phyloP scores from a whole-genome alignment of 2,888 invertebrate genomes.

The Synanthedon andrenaeformis region DNA sequence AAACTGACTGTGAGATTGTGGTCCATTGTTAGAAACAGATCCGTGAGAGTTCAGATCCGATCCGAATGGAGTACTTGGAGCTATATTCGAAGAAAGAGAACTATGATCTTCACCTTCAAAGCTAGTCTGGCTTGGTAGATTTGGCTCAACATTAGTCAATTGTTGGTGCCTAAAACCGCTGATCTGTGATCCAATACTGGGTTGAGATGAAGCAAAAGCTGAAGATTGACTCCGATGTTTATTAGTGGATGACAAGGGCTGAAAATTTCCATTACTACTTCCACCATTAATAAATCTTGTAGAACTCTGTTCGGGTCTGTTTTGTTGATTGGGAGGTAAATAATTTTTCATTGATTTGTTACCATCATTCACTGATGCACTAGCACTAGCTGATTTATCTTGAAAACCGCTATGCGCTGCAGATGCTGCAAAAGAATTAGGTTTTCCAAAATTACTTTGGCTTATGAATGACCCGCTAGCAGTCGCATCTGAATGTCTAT shows the following conservation, averaged over 20 bases:
- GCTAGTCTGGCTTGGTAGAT: conserved; percentile 1
- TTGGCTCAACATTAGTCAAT: not conserved
- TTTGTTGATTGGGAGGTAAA: conserved; percentile 19
- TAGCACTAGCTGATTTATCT: conserved; percentile 7
- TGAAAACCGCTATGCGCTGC: conserved; percentile 13
- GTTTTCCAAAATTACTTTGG: conserved; percentile 27
- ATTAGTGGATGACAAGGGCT: conserved; percentile 1
- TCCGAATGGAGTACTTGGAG: not conserved
- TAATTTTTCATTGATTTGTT: conserved; percentile 20
- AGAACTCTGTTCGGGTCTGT: conserved; percentile 2
- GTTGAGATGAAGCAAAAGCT: conserved; percentile 6
- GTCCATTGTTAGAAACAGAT: not conserved
- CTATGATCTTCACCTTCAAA: conserved; percentile 2
- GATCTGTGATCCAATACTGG: conserved; percentile 2
- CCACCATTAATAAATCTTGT: conserved; percentile 8
- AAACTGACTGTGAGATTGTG: not conserved
- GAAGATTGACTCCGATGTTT: conserved; percentile 2
- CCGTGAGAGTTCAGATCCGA: not conserved
- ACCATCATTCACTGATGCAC: conserved; percentile 5
- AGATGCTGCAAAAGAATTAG: conserved; percentile 2
- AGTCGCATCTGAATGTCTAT: conserved; percentile 25
- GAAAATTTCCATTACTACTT: conserved; percentile 7
- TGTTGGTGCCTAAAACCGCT: conserved; percentile 7
- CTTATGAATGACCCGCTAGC: conserved; percentile 32
- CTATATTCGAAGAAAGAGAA: not conserved